These are phyloP conservation scores for Drosophila saltans DNA, from an alignment of 1,140 invertebrate species.

Conservation along the genomic window DNA sequence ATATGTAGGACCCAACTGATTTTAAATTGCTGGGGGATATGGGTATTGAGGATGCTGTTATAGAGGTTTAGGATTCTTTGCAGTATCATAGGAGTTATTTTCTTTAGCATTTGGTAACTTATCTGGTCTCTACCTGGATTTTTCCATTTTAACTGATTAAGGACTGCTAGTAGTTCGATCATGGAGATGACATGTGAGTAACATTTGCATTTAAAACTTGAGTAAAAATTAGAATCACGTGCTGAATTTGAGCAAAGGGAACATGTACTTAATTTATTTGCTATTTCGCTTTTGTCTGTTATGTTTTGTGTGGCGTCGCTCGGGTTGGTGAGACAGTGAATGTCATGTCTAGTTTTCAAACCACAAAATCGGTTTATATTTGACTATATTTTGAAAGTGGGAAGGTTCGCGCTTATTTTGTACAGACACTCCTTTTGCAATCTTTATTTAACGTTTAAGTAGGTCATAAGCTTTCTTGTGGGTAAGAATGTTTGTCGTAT, in stretches of 20 bases:
- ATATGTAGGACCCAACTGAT: no score
- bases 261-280: slow-evolving; percentile 6
- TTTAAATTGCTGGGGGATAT: no score
- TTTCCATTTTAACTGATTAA: no score
- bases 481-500: slow-evolving; percentile 27
- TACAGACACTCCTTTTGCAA: slow-evolving; percentile 26
- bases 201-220: slow-evolving; percentile 13
- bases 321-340: slow-evolving; percentile 9
- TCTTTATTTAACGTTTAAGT: slow-evolving; percentile 30
- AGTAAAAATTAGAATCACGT: slow-evolving; percentile 19
- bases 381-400: slow-evolving; percentile 31
- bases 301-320: slow-evolving; percentile 19
- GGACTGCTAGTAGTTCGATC: no score
- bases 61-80: no score
- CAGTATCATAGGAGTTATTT: no score
- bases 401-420: slow-evolving; percentile 24
- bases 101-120: no score
- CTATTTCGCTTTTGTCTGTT: slow-evolving; percentile 14
- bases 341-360: slow-evolving; percentile 20
- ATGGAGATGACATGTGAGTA: not conserved
- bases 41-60: no score
- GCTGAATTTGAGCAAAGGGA: slow-evolving; percentile 20
- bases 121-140: no score
- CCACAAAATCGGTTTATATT: slow-evolving; percentile 34
- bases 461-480: slow-evolving; percentile 33